A percentile compares a stretch with the other conserved stretches of the same genome.
Conservation (phyloP, 2,113 vertebrate genomes). For the Neotoma lepida region DNA sequence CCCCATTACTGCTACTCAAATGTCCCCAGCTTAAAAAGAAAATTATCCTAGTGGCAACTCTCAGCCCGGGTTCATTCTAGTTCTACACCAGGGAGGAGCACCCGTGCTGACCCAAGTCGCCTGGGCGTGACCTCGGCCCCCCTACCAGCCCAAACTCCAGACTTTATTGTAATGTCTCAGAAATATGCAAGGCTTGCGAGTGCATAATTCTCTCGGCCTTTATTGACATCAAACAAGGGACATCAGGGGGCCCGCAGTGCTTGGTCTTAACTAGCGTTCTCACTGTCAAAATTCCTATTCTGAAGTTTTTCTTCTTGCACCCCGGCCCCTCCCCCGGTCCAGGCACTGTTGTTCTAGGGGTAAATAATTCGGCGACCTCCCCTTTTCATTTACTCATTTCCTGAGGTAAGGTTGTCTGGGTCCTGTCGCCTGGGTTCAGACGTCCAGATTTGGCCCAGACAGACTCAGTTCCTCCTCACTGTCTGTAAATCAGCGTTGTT, state of each 20-base stretch:
- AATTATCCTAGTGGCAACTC: not conserved
- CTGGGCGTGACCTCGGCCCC: constrained; percentile 63
- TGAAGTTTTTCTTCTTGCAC: constrained; percentile 35
- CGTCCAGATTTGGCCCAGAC: constrained; percentile 66
- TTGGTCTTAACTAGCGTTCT: constrained; percentile 53
- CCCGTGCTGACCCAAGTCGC: constrained; percentile 42
- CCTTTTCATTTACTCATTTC: constrained; percentile 72
- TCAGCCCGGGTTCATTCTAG: not conserved
- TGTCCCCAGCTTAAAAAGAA: constrained; percentile 49
- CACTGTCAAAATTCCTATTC: constrained; percentile 66
- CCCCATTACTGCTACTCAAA: constrained; percentile 28
- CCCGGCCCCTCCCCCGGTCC: not conserved
- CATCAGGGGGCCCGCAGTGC: constrained; percentile 58
- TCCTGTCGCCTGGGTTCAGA: constrained; percentile 61
- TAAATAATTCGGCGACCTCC: constrained; percentile 61
- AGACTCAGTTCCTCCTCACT: constrained; percentile 55
- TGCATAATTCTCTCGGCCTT: constrained; percentile 64
- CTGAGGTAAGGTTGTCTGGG: constrained; percentile 70
- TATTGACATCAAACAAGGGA: constrained; percentile 66
- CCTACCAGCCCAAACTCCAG: constrained; percentile 50
- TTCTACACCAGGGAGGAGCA: not conserved
- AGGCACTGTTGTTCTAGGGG: constrained; percentile 31
- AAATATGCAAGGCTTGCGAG: constrained; percentile 49
- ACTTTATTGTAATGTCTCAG: constrained; percentile 62
- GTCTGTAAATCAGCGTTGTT: constrained; percentile 63